Percentiles rank a stretch among this genome's conserved stretches.
phyloP scores from a whole-genome alignment of 2,888 invertebrate genomes.

The Phorcus lineatus region DNA sequence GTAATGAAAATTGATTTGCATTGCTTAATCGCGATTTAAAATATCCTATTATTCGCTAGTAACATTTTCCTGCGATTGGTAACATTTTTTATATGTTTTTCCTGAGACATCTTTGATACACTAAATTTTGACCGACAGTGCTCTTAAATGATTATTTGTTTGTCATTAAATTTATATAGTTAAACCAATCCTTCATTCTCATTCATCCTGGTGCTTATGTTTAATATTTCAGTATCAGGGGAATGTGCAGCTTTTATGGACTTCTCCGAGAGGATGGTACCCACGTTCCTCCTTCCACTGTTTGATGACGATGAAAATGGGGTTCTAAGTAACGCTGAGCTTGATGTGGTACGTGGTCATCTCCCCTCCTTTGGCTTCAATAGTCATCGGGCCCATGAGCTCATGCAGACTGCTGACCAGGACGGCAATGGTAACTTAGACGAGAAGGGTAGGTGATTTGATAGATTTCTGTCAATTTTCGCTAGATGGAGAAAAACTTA shows the following conservation, averaged over 20 bases:
- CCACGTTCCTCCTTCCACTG: background rate
- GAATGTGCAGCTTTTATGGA: background rate
- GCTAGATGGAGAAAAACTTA: no score
- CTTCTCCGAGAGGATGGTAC: slow-evolving; percentile 1
- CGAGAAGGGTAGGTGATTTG: background rate
- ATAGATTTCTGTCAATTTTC: no score
- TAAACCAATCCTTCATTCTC: no score
- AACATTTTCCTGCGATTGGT: no score
- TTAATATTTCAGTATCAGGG: background rate
- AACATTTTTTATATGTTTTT: no score
- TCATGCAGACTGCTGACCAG: background rate
- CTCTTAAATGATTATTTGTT: no score
- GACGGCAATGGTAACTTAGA: background rate
- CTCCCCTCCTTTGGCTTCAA: slow-evolving; percentile 14
- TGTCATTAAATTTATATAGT: no score
- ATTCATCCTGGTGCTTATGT: background rate
- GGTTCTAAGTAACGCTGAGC: background rate
- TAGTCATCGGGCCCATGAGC: background rate
- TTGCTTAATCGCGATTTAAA: no score
- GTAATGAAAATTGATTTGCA: no score
- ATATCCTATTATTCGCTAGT: no score
- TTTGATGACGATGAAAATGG: slow-evolving; percentile 4
- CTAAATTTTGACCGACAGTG: no score
- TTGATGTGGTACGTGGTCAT: background rate
- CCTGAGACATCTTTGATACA: no score